Base-by-base conservation (phyloP, 2,797 vertebrate species). In the Anguilla anguilla region DNA sequence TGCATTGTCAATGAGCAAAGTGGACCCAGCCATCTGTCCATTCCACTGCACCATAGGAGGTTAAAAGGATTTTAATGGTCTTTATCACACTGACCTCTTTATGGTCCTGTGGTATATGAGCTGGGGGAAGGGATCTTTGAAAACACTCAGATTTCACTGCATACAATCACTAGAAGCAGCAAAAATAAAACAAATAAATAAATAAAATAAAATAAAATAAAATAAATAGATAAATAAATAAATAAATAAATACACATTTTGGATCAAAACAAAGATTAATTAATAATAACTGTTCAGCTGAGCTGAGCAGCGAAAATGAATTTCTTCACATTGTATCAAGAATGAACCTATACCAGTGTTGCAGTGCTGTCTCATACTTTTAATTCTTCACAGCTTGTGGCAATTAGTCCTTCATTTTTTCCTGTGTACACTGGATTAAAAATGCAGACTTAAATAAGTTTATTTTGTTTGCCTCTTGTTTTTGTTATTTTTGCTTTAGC, bases 1-100 rank as follows among this genome's bases (percentile, higher is more conserved):
- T 91, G 91, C 92, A 84, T 89, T 84, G 86, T 81, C 81, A 86
- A 22, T 46, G 85, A 90, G 91, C 89, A 91, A 90, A 88, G 86
- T 86, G 90, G 89, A 89, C 89, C 85, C 91, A 92, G 86, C 94
- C 96, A 96, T 96, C 94, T 96, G 95, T 94, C 93, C 90, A 85
- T 89, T 91, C 35, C 87, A 89, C 85, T 86, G 87, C 91, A 87
- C 92, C 87, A 90, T 91, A 90, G 94, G 95, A 93, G 91, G 90
- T 88, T 89, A 91, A 90, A 89, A 91, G 91, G 94, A 94, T 91
- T 93, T 92, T 88, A 91, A 91, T 88, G 93, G 90, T 90, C 89
- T 89, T 90, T 90, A 91, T 91, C 91, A 90, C 88, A 89, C 89
- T 92, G 91, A 87, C 90, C 88, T 91, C 89, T 91, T 90, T 87